Evolutionary conservation across 2,113 vertebrate genomes (phyloP).

Genomic region (Anhinga rufa): DNA sequence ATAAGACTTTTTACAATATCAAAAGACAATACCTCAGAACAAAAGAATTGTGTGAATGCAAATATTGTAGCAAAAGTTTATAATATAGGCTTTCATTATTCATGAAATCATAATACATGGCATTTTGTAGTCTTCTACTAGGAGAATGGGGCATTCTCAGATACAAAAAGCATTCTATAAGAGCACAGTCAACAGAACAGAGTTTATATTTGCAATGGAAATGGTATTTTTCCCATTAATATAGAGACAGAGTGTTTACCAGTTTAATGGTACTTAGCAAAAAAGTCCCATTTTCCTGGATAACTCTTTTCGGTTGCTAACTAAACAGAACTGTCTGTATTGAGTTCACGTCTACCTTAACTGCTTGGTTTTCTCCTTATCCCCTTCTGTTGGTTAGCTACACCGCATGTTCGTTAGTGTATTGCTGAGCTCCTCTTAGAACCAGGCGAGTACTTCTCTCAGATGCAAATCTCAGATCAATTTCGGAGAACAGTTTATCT

Average conservation of each 20-base stretch:
- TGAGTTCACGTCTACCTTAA: neutral
- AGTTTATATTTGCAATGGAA: neutral
- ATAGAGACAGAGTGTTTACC: neutral
- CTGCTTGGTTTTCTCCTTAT: neutral
- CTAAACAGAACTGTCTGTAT: neutral
- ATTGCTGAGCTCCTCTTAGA: neutral
- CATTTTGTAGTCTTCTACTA: neutral
- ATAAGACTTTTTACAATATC: neutral
- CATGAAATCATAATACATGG: neutral
- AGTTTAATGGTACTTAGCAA: neutral
- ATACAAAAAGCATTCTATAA: neutral
- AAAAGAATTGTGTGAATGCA: neutral
- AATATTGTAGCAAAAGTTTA: neutral
- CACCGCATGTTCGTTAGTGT: neutral
- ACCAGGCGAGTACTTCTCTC: neutral
- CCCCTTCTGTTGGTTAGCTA: neutral
- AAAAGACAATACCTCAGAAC: neutral
- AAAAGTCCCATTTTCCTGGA: neutral
- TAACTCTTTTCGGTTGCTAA: neutral
- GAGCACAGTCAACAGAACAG: neutral
- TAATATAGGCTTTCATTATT: neutral
- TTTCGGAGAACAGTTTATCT: neutral
- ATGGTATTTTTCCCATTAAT: neutral
- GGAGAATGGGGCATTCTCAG: neutral
- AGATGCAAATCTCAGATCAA: neutral